phyloP scores from a whole-genome alignment of 1,140 invertebrate genomes.

The Epicauta chinensis region DNA sequence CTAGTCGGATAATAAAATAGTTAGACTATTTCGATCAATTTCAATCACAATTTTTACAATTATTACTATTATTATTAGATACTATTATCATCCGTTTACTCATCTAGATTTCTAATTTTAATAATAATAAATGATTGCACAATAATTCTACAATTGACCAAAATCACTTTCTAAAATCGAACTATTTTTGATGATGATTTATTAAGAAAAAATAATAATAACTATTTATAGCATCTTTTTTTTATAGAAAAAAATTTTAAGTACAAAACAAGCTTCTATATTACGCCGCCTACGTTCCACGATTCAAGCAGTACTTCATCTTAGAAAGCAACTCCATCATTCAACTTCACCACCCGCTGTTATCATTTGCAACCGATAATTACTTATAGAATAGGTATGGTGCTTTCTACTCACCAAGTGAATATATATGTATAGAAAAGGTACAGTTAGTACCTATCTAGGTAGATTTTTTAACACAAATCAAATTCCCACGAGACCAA shows the following conservation, averaged over 20 bases:
- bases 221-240: not conserved
- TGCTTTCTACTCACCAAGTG: too few relatives aligned
- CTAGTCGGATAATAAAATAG: constrained; percentile 11
- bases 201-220: not conserved
- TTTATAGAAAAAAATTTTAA: not conserved
- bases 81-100: too few relatives aligned
- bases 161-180: not conserved
- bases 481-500: too few relatives aligned
- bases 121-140: not conserved
- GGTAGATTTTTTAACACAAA: too few relatives aligned
- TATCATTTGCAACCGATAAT: constrained; percentile 19
- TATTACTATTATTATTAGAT: not conserved
- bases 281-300: constrained; percentile 10
- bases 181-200: not conserved
- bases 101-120: not conserved
- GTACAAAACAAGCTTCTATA: constrained; percentile 9
- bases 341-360: constrained; percentile 17
- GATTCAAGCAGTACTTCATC: not conserved
- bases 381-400: not conserved
- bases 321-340: not conserved
- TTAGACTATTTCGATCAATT: not conserved
- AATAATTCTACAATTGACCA: too few relatives aligned
- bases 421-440: too few relatives aligned
- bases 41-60: not conserved
- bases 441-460: too few relatives aligned